Evolutionary conservation across 2,888 invertebrate genomes (phyloP).

Genomic region (Sesamia inferens): DNA sequence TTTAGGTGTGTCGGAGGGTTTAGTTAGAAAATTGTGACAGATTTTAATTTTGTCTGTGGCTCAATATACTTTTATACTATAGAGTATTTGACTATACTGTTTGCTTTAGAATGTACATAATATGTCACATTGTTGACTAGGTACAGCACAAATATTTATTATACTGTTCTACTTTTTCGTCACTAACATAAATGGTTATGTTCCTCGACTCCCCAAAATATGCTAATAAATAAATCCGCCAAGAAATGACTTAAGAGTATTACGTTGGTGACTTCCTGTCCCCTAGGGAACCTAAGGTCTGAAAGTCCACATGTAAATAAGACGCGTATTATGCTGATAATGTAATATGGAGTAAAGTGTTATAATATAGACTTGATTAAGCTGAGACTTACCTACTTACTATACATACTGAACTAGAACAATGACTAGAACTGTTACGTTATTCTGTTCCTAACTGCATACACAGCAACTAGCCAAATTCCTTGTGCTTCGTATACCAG

Average conservation of each 20-base stretch:
- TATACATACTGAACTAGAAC: background rate
- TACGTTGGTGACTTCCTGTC: conserved; percentile 37
- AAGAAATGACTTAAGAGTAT: conserved; percentile 5
- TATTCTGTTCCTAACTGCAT: too few species aligned
- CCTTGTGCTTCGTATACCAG: background rate
- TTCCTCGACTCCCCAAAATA: background rate
- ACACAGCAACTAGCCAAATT: background rate
- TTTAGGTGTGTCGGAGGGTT: conserved; percentile 37
- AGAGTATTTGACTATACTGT: too few species aligned
- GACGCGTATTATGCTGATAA: conserved; percentile 26
- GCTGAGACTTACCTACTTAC: background rate
- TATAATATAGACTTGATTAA: background rate
- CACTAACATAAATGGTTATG: background rate
- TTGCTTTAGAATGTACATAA: background rate
- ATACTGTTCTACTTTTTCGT: background rate
- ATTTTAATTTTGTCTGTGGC: conserved; percentile 21
- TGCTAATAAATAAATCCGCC: conserved; percentile 7
- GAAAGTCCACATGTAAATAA: conserved; percentile 39
- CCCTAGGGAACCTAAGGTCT: conserved; percentile 11
- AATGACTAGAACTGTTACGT: background rate
- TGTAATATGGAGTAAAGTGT: background rate
- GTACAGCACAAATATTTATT: background rate
- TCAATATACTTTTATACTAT: background rate
- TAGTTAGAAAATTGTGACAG: conserved; percentile 19
- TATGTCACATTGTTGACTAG: too few species aligned